Conservation (phyloP, 2,113 vertebrate species). For the Elanoides forficatus region DNA sequence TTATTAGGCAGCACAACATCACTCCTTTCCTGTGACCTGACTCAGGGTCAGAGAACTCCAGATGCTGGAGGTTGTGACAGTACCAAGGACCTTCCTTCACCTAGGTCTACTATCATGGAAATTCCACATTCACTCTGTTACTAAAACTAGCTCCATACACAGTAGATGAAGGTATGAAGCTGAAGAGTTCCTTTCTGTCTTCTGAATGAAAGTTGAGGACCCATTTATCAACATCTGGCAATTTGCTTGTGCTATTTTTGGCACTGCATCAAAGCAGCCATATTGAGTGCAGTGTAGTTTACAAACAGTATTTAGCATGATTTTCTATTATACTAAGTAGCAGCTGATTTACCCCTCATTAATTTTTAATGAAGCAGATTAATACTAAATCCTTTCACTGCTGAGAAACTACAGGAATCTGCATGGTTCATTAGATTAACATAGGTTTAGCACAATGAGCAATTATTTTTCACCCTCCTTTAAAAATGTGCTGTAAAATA, state of each 20-base stretch:
- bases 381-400: constrained; percentile 59
- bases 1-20: not conserved
- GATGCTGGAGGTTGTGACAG: not conserved
- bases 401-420: constrained; percentile 33
- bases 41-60: not conserved
- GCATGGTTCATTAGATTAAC: constrained; percentile 54
- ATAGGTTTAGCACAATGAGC: constrained; percentile 11
- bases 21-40: not conserved
- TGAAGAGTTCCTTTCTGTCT: not conserved
- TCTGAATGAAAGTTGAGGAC: not conserved
- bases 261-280: constrained; percentile 7
- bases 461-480: constrained; percentile 57
- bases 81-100: not conserved
- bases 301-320: constrained; percentile 40
- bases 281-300: not conserved
- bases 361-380: constrained; percentile 71
- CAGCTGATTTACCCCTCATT: constrained; percentile 65
- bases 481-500: constrained; percentile 31
- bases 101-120: not conserved
- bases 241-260: constrained; percentile 31
- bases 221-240: constrained; percentile 30
- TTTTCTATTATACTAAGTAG: constrained; percentile 61
- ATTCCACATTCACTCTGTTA: not conserved
- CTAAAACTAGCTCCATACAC: not conserved
- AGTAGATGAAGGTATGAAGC: not conserved